These are phyloP conservation scores for Formica exsecta DNA, from an alignment of 1,140 invertebrate species.

Conservation along the genomic window DNA sequence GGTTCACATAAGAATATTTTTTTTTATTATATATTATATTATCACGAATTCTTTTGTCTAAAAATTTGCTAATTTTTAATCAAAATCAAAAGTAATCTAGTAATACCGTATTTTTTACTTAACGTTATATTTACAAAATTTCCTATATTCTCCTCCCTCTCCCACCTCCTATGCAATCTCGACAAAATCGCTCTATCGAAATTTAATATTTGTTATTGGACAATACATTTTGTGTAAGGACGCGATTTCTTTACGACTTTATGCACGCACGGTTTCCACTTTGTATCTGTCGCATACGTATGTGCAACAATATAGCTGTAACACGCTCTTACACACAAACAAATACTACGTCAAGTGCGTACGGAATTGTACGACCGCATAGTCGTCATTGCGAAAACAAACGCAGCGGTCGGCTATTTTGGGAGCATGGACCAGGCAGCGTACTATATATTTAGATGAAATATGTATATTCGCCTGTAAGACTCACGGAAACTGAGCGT, in stretches of 20 bases:
- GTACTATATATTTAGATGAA: conserved; percentile 74
- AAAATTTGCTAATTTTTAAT: neutral
- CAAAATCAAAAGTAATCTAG: neutral
- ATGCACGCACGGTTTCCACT: neutral
- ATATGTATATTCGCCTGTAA: conserved; percentile 62
- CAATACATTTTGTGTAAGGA: neutral
- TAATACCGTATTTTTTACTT: neutral
- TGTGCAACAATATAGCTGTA: neutral
- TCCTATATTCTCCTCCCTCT: neutral
- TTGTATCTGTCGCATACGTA: neutral
- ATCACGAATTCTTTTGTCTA: neutral
- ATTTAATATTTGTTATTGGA: conserved; percentile 29
- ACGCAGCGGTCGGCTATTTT: conserved; percentile 64
- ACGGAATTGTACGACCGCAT: conserved; percentile 53
- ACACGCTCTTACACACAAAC: conserved; percentile 22
- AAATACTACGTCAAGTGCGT: conserved; percentile 41
- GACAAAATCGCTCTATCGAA: neutral
- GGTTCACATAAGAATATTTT: neutral
- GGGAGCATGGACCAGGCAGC: conserved; percentile 53
- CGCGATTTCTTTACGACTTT: neutral
- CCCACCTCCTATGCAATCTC: neutral
- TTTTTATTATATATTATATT: conserved; percentile 4
- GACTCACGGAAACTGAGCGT: conserved; percentile 33
- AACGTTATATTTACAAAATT: neutral
- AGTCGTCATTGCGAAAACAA: conserved; percentile 66